Percentiles rank a stretch among this genome's conserved stretches.
phyloP scores from a whole-genome alignment of 2,888 invertebrate genomes.

The Thysanoteuthis rhombus region DNA sequence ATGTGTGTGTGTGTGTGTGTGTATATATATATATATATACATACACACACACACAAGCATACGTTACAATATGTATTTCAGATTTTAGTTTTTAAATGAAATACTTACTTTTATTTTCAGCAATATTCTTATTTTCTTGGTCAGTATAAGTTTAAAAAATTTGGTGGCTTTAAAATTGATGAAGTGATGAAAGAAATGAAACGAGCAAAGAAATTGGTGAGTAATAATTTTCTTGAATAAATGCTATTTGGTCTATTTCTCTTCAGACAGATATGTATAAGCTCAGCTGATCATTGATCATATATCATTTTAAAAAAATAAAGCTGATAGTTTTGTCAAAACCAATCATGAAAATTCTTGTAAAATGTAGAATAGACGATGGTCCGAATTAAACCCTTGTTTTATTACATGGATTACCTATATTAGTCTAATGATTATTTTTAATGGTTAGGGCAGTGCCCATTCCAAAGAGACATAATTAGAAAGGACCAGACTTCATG shows the following conservation, averaged over 20 bases:
- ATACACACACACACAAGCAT: background rate
- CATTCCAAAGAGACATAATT: too few species aligned
- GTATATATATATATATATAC: background rate
- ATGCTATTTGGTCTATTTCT: background rate
- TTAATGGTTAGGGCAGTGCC: too few species aligned
- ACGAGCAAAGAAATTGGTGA: slow-evolving; percentile 74
- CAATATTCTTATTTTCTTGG: slow-evolving; percentile 42
- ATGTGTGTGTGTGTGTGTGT: background rate
- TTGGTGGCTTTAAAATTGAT: slow-evolving; percentile 43
- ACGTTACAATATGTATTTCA: background rate
- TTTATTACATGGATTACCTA: too few species aligned
- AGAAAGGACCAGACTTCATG: too few species aligned
- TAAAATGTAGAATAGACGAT: too few species aligned
- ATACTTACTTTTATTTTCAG: slow-evolving; percentile 34
- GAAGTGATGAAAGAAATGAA: slow-evolving; percentile 70
- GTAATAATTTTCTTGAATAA: background rate
- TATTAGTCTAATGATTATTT: too few species aligned
- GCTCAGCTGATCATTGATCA: background rate
- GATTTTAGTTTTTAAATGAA: background rate
- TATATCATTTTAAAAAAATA: too few species aligned
- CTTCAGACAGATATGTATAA: too few species aligned
- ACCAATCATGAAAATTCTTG: background rate
- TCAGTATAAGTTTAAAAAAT: slow-evolving; percentile 40
- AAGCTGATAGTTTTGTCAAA: background rate
- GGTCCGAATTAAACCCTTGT: too few species aligned